Evolutionary conservation across 1,140 invertebrate species (phyloP).

Genomic region (Galleria mellonella): DNA sequence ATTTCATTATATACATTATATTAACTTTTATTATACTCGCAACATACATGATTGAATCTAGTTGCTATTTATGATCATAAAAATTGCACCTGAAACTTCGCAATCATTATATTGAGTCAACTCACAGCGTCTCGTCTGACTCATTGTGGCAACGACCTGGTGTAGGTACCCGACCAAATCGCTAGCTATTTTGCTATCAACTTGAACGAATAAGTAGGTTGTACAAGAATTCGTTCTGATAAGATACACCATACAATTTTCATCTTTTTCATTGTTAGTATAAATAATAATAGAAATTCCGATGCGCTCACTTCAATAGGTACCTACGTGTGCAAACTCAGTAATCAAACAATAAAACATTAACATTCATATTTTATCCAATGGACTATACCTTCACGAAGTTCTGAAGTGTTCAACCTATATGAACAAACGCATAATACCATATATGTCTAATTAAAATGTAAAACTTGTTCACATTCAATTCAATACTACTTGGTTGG

Average conservation of each 20-base stretch:
- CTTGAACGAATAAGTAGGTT: neutral
- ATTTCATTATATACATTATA: too few species aligned
- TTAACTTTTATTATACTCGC: too few species aligned
- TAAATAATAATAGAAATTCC: conserved; percentile 1
- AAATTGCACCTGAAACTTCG: conserved; percentile 10
- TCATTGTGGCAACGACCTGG: conserved; percentile 53
- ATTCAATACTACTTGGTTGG: conserved; percentile 21
- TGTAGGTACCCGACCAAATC: conserved; percentile 10
- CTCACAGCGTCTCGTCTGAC: conserved; percentile 28
- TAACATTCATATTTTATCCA: too few species aligned
- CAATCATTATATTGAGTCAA: conserved; percentile 22
- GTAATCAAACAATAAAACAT: too few species aligned
- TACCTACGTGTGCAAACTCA: neutral
- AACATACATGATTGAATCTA: neutral
- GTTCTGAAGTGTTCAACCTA: neutral
- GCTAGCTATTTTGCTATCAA: neutral
- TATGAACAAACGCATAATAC: conserved; percentile 15
- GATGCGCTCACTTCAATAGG: neutral
- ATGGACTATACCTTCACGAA: neutral
- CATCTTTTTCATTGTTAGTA: too few species aligned
- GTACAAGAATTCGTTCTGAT: too few species aligned
- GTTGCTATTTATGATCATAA: conserved; percentile 3
- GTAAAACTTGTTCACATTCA: conserved; percentile 31
- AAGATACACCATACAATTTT: too few species aligned
- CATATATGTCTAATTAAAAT: conserved; percentile 48